phyloP scores from a whole-genome alignment of 2,888 invertebrate genomes.

The Ariolimax columbianus region DNA sequence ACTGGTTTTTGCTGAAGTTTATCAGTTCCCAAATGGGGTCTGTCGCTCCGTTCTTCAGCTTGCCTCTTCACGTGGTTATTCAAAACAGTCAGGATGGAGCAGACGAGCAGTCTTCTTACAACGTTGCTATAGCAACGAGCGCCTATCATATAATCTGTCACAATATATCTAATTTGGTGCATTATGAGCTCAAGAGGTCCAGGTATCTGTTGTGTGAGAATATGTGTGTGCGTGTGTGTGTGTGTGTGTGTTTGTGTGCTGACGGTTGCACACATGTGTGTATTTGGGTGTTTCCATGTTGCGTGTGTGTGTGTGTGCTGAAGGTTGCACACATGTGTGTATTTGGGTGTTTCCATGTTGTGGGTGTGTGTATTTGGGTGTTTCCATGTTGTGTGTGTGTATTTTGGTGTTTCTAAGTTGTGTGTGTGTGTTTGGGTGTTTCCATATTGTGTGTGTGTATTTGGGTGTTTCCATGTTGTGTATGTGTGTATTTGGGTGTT shows the following conservation, averaged over 20 bases:
- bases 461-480: too few species aligned
- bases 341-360: neutral
- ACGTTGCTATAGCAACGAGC: neutral
- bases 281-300: neutral
- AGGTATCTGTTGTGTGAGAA: neutral
- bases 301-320: neutral
- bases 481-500: too few species aligned
- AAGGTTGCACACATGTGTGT: too few species aligned
- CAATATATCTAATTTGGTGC: neutral
- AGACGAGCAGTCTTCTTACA: neutral
- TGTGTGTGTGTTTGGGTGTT: too few species aligned
- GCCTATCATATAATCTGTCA: neutral
- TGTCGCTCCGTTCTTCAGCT: neutral
- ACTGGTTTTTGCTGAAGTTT: neutral
- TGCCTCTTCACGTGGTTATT: neutral
- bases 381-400: too few species aligned
- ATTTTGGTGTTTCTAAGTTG: too few species aligned
- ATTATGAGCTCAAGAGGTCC: conserved; percentile 23
- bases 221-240: neutral
- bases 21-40: neutral
- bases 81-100: neutral
- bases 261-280: neutral
- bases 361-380: too few species aligned
- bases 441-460: too few species aligned
- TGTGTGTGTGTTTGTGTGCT: neutral